phyloP scores from a whole-genome alignment of 2,888 invertebrate genomes.

The Incurvaria masculella region DNA sequence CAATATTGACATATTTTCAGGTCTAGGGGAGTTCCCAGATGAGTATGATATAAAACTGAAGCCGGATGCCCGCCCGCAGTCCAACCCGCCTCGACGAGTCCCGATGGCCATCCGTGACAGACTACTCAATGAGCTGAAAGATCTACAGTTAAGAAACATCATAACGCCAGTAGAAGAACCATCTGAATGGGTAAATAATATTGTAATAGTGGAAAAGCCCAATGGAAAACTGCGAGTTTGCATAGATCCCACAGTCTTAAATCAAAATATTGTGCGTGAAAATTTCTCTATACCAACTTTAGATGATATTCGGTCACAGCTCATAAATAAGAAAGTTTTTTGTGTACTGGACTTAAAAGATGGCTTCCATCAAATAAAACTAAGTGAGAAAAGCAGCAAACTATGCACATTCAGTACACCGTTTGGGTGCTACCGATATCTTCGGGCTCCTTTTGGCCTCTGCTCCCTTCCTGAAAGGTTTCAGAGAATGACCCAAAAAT shows the following conservation, averaged over 20 bases:
- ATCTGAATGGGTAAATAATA: conserved; percentile 5
- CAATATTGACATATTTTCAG: conserved; percentile 1
- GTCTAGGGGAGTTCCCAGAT: conserved; percentile 1
- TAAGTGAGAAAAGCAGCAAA: conserved; percentile 12
- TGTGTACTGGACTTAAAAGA: conserved; percentile 17
- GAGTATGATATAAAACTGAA: not conserved
- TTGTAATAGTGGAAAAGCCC: conserved; percentile 6
- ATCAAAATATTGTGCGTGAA: conserved; percentile 10
- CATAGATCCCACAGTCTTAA: conserved; percentile 13
- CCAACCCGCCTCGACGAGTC: not conserved
- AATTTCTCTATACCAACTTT: conserved; percentile 12
- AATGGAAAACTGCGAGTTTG: conserved; percentile 12
- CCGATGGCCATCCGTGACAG: not conserved
- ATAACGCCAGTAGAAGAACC: conserved; percentile 1
- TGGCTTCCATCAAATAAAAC: conserved; percentile 17
- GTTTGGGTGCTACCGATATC: conserved; percentile 15
- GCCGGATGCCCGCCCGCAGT: not conserved
- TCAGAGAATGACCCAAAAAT: conserved; percentile 13
- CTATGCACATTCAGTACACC: conserved; percentile 17
- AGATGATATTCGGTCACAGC: conserved; percentile 16
- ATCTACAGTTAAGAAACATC: not conserved
- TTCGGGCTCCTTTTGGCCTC: conserved; percentile 16
- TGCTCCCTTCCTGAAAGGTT: conserved; percentile 16
- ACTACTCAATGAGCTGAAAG: not conserved
- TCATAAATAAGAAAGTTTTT: conserved; percentile 16